A percentile compares a stretch with the other conserved stretches of the same genome.
Evolutionary conservation across 2,113 vertebrate genomes (phyloP).

Genomic region (Turdus rufiventris): DNA sequence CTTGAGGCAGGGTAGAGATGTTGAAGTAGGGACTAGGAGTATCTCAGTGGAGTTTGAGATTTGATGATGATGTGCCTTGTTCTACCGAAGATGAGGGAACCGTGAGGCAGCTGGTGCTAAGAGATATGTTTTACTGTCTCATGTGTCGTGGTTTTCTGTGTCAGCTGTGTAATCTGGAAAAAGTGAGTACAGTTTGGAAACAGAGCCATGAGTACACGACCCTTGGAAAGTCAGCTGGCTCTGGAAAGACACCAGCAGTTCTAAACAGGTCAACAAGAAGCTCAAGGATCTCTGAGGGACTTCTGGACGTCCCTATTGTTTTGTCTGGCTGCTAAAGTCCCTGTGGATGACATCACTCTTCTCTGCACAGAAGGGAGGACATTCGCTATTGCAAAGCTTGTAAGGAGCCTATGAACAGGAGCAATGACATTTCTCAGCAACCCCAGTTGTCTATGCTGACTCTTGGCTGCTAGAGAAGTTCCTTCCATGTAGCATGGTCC

Average conservation of each 20-base stretch:
- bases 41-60: not conserved
- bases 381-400: not conserved
- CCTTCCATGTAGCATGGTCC: not conserved
- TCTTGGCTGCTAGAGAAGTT: not conserved
- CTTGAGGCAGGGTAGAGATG: not conserved
- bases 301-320: not conserved
- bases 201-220: fast-evolving
- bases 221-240: not conserved
- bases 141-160: not conserved
- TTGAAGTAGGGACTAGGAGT: not conserved
- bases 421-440: not conserved
- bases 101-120: not conserved
- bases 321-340: not conserved
- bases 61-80: not conserved
- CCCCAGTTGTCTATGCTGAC: not conserved
- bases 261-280: not conserved
- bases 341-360: not conserved
- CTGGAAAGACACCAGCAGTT: not conserved
- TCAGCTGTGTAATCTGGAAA: not conserved
- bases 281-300: not conserved
- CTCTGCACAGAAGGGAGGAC: not conserved
- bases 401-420: not conserved
- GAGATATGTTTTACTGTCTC: not conserved
- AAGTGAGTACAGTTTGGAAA: not conserved
- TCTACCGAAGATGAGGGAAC: not conserved